Evolutionary conservation across 2,888 invertebrate species (phyloP).

Genomic region (Aleiodes alternator): DNA sequence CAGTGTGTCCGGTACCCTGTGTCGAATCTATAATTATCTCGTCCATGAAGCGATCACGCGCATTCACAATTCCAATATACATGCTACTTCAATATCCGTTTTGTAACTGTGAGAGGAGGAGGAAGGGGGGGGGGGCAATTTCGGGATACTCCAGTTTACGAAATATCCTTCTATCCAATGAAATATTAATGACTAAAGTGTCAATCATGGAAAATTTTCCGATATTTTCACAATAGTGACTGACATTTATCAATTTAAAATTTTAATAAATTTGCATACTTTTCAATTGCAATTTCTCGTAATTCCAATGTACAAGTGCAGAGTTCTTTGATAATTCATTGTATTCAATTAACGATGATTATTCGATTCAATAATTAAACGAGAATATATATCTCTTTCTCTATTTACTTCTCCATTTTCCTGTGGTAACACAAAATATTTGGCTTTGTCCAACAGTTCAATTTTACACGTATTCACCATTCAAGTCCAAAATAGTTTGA

Average conservation of each 20-base stretch:
- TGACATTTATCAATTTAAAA: too few relatives aligned
- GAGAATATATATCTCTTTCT: too few relatives aligned
- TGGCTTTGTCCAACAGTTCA: not conserved
- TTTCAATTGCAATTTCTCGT: too few relatives aligned
- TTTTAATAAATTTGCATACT: too few relatives aligned
- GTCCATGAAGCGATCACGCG: slow-evolving; percentile 45
- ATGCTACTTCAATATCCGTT: slow-evolving; percentile 43
- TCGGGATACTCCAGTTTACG: slow-evolving; percentile 13
- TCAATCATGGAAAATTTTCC: not conserved
- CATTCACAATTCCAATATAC: slow-evolving; percentile 21
- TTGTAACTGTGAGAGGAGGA: not conserved
- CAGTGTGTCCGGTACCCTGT: slow-evolving; percentile 27
- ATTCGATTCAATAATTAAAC: too few relatives aligned
- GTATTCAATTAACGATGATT: too few relatives aligned
- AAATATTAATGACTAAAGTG: slow-evolving; percentile 11
- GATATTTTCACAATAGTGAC: not conserved
- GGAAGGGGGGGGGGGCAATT: not conserved
- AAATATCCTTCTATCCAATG: not conserved
- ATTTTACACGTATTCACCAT: slow-evolving; percentile 1
- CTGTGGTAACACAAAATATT: too few relatives aligned
- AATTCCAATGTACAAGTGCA: too few relatives aligned
- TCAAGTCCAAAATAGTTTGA: slow-evolving; percentile 8
- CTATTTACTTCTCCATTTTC: too few relatives aligned
- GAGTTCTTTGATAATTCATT: too few relatives aligned
- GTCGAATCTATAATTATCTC: slow-evolving; percentile 52